phyloP scores from a whole-genome alignment of 53 echinoderm and acorn worm species.

The Mesocentrotus franciscanus region DNA sequence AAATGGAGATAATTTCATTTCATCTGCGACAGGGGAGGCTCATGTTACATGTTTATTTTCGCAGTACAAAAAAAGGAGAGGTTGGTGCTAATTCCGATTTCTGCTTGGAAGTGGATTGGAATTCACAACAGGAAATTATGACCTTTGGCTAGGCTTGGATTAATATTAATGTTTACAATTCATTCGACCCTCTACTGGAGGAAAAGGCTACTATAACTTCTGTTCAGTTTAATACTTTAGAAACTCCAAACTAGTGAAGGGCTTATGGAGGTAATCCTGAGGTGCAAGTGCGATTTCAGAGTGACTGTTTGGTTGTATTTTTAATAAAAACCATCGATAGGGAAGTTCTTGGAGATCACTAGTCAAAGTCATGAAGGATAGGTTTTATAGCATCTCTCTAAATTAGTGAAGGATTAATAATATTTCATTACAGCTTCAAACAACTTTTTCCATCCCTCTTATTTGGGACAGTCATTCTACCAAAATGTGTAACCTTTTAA shows the following conservation, averaged over 20 bases:
- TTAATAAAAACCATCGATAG: too few relatives aligned
- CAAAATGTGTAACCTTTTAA: too few relatives aligned
- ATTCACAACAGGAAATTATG: constrained; percentile 54
- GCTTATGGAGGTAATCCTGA: neutral
- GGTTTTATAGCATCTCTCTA: too few relatives aligned
- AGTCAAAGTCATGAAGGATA: too few relatives aligned
- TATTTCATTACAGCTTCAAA: too few relatives aligned
- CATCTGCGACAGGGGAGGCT: constrained; percentile 37
- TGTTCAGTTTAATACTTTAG: neutral
- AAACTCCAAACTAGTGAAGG: neutral
- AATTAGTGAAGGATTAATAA: too few relatives aligned
- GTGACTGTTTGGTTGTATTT: neutral
- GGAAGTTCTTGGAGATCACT: too few relatives aligned
- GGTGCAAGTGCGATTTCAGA: neutral
- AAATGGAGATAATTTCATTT: constrained; percentile 67
- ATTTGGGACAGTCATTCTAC: too few relatives aligned
- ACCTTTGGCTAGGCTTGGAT: constrained; percentile 49
- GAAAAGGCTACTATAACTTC: neutral
- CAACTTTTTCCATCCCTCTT: too few relatives aligned
- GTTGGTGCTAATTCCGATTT: neutral
- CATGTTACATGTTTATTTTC: constrained; percentile 40
- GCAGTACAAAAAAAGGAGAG: neutral
- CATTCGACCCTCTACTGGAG: neutral
- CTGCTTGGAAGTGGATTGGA: neutral
- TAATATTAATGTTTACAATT: constrained; percentile 40